Percentiles rank a stretch among this genome's conserved stretches.
phyloP scores from a whole-genome alignment of 2,113 vertebrate species.

The Paradoxurus hermaphroditus region DNA sequence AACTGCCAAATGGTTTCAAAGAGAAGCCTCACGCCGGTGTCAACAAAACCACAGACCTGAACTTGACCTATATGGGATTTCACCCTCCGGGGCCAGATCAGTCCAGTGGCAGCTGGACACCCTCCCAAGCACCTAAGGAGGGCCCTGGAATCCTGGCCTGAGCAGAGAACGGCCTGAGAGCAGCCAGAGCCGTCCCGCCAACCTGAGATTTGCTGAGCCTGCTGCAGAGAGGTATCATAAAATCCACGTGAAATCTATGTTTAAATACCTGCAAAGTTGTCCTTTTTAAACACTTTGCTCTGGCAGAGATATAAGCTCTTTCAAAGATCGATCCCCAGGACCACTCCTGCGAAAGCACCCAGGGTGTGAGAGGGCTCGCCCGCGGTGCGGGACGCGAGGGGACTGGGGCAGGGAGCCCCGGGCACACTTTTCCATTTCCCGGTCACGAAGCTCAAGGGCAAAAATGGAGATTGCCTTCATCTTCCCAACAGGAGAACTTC shows the following conservation, averaged over 20 bases:
- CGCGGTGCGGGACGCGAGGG: rapidly evolving
- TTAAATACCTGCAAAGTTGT: not conserved
- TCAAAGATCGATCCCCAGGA: not conserved
- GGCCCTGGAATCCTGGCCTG: not conserved
- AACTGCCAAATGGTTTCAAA: not conserved
- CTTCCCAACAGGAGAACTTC: not conserved
- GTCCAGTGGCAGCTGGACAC: not conserved
- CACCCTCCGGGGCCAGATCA: not conserved
- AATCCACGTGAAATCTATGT: not conserved
- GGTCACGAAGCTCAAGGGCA: not conserved
- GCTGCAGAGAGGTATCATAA: rapidly evolving
- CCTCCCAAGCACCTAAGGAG: not conserved
- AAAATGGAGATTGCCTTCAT: rapidly evolving
- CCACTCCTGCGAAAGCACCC: not conserved
- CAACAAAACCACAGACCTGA: not conserved
- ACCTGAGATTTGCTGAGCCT: not conserved
- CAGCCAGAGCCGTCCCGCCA: not conserved
- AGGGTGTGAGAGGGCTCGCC: rapidly evolving
- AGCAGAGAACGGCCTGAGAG: not conserved
- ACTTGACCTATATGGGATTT: not conserved
- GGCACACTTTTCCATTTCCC: rapidly evolving
- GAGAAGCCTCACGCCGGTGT: not conserved
- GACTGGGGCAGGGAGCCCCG: not conserved
- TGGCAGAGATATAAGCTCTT: not conserved
- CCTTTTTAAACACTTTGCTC: not conserved